Percentiles rank a stretch among this genome's conserved stretches.
These are phyloP conservation scores for Rallus limicola DNA, from an alignment of 2,113 vertebrate species.

Conservation along the genomic window DNA sequence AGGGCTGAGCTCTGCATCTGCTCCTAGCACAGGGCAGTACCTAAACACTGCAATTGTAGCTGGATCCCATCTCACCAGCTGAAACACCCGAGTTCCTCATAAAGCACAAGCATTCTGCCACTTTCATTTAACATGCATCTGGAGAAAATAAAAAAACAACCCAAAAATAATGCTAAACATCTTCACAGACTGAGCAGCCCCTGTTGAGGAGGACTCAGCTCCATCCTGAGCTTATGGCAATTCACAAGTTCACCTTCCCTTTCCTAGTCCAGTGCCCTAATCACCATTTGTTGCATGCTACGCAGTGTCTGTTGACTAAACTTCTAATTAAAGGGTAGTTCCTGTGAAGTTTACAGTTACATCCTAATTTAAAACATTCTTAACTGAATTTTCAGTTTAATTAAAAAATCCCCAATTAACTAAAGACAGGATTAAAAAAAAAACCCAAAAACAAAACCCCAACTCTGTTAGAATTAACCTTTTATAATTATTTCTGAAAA, in stretches of 20 bases:
- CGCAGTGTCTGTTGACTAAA: accelerated
- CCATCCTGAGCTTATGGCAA: not conserved
- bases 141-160: not conserved
- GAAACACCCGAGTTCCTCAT: not conserved
- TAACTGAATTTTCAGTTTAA: not conserved
- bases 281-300: not conserved
- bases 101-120: not conserved
- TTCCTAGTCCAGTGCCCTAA: not conserved
- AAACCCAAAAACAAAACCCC: not conserved
- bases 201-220: not conserved
- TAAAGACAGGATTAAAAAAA: not conserved
- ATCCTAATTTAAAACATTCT: not conserved
- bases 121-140: not conserved
- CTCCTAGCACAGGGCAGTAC: accelerated
- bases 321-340: not conserved
- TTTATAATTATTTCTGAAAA: not conserved
- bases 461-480: not conserved
- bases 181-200: not conserved
- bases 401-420: not conserved
- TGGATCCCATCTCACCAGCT: not conserved
- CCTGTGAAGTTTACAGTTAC: not conserved
- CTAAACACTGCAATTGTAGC: not conserved
- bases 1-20: not conserved
- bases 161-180: not conserved
- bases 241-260: not conserved